Conservation (phyloP, 2,113 vertebrate genomes). For the Brachionichthys hirsutus region DNA sequence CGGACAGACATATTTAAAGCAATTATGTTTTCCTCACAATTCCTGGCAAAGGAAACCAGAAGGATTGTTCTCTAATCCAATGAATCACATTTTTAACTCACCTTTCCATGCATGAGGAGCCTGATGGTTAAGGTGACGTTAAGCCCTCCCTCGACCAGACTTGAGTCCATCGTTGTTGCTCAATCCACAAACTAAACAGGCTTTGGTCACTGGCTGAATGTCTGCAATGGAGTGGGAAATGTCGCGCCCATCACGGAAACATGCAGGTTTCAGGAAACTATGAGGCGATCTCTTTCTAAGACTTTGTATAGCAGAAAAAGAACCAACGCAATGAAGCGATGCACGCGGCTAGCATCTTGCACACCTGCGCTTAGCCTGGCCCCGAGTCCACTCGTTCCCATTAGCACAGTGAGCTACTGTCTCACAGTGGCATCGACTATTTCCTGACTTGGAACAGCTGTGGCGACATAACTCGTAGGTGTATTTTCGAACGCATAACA, state of each 20-base stretch:
- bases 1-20: neutral
- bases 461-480: slow-evolving; percentile 8
- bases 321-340: slow-evolving; percentile 27
- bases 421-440: slow-evolving; percentile 30
- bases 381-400: slow-evolving; percentile 64
- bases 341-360: slow-evolving; percentile 12
- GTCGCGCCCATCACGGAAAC: slow-evolving; percentile 13
- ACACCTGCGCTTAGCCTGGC: slow-evolving; percentile 46
- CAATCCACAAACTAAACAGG: slow-evolving; percentile 49
- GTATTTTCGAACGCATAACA: accelerated
- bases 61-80: too few relatives aligned
- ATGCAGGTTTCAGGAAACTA: too few relatives aligned
- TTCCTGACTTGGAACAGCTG: slow-evolving; percentile 36
- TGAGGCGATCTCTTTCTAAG: too few relatives aligned
- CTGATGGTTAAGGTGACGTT: slow-evolving; percentile 99
- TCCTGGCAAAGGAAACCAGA: neutral
- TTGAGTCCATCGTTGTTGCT: slow-evolving; percentile 89
- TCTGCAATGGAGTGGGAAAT: slow-evolving; percentile 46
- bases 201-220: slow-evolving; percentile 69
- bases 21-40: neutral
- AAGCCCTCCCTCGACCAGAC: slow-evolving; percentile 97
- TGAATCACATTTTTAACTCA: slow-evolving; percentile 34
- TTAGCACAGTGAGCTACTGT: slow-evolving; percentile 71
- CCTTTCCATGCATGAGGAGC: slow-evolving; percentile 98
- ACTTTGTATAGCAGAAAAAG: too few relatives aligned